phyloP scores from a whole-genome alignment of 1,140 invertebrate species.

The Brachionus manjavacas region DNA sequence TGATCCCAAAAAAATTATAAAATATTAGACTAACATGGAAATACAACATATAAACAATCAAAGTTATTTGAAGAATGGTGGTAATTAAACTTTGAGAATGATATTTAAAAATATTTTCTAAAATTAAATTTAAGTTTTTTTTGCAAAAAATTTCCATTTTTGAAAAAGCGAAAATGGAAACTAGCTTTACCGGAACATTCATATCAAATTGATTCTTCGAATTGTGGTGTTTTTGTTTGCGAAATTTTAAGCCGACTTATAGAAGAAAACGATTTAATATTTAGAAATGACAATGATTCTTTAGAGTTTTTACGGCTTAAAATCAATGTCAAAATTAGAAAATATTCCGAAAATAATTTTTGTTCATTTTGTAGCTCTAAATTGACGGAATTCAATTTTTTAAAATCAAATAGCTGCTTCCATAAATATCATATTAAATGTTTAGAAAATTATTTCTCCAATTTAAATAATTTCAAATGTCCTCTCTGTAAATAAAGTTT shows the following conservation, averaged over 20 bases:
- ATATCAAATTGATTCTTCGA: neutral
- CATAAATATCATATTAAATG: neutral
- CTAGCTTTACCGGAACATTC: neutral
- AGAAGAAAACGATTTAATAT: neutral
- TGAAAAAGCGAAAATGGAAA: neutral
- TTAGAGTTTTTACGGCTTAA: neutral
- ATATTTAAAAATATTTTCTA: neutral
- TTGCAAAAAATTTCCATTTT: neutral
- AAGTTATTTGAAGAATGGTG: neutral
- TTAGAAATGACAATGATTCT: neutral
- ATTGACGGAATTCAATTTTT: neutral
- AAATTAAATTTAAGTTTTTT: neutral
- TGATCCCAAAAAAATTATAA: neutral
- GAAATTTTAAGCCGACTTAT: neutral
- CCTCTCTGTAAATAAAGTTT: neutral
- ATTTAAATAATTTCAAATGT: neutral
- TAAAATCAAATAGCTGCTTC: neutral
- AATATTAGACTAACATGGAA: neutral
- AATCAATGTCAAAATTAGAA: neutral
- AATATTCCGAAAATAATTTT: neutral
- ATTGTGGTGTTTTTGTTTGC: neutral
- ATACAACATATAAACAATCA: neutral
- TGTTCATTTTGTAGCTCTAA: neutral
- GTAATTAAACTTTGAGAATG: neutral
- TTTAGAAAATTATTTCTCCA: neutral